Conservation (phyloP, 2,113 vertebrate species). For the Pseudorectes ferrugineus region DNA sequence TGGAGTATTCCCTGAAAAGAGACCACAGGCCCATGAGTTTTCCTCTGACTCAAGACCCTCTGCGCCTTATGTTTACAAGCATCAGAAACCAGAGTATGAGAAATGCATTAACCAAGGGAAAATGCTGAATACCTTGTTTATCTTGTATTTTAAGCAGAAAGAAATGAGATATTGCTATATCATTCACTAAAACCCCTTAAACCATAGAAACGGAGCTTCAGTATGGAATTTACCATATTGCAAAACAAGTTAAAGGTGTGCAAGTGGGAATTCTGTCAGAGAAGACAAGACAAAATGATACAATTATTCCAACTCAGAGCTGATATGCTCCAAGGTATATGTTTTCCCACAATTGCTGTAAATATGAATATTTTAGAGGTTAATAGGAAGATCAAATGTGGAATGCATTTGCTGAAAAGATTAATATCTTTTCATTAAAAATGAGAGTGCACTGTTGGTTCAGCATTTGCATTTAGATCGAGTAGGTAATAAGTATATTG, state of each 20-base stretch:
- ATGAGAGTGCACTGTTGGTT: constrained; percentile 52
- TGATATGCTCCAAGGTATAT: neutral
- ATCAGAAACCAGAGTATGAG: neutral
- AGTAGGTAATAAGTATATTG: constrained; percentile 60
- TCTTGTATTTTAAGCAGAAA: neutral
- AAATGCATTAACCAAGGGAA: neutral
- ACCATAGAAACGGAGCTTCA: neutral
- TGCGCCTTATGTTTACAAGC: neutral
- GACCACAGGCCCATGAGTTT: neutral
- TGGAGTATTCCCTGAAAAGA: neutral
- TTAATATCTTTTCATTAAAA: constrained; percentile 75
- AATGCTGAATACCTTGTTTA: neutral
- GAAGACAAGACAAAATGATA: constrained; percentile 5
- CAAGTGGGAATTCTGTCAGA: constrained; percentile 17
- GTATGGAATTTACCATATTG: neutral
- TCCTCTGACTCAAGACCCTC: neutral
- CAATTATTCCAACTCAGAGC: neutral
- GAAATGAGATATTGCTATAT: neutral
- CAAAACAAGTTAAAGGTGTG: constrained; percentile 1
- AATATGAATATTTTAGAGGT: constrained; percentile 64
- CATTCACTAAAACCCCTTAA: neutral
- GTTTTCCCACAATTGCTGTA: constrained; percentile 28
- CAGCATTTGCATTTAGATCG: constrained; percentile 73
- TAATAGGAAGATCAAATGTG: constrained; percentile 62
- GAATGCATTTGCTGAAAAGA: constrained; percentile 60